Percentiles rank a stretch among this genome's conserved stretches.
These are phyloP conservation scores for Coendou prehensilis DNA, from an alignment of 2,797 vertebrate genomes.

Conservation along the genomic window DNA sequence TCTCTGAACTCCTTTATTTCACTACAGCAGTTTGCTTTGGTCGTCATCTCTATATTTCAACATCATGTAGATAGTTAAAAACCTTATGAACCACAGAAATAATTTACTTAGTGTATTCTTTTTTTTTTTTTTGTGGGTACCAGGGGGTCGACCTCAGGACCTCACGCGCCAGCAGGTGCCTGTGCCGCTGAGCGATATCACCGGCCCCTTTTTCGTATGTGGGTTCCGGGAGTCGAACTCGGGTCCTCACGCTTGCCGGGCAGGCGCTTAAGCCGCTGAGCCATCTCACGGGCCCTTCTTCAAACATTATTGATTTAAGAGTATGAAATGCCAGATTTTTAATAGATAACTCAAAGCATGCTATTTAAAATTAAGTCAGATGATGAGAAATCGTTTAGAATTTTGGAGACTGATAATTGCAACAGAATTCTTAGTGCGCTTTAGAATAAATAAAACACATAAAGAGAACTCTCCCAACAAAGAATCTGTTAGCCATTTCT, in stretches of 20 bases:
- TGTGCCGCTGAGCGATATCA: no score
- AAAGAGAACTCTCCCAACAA: neutral
- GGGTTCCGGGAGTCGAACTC: no score
- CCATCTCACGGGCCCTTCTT: neutral
- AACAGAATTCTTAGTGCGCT: neutral
- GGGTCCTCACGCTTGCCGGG: no score
- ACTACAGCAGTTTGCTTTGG: neutral
- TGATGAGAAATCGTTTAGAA: neutral
- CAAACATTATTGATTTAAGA: neutral
- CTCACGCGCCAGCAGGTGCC: no score
- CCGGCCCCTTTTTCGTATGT: no score
- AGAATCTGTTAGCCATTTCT: neutral
- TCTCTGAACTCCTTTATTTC: neutral
- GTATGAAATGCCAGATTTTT: neutral
- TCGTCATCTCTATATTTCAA: neutral
- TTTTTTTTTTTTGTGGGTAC: neutral
- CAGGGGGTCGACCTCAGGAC: no score
- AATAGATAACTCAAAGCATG: neutral
- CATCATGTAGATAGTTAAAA: neutral
- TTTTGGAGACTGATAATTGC: neutral
- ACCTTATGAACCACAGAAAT: neutral
- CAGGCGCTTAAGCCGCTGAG: no score
- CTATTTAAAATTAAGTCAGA: neutral
- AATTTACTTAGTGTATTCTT: neutral
- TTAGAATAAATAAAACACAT: neutral